Evolutionary conservation across 2,113 vertebrate species (phyloP).

Genomic region (Ptilonorhynchus violaceus): DNA sequence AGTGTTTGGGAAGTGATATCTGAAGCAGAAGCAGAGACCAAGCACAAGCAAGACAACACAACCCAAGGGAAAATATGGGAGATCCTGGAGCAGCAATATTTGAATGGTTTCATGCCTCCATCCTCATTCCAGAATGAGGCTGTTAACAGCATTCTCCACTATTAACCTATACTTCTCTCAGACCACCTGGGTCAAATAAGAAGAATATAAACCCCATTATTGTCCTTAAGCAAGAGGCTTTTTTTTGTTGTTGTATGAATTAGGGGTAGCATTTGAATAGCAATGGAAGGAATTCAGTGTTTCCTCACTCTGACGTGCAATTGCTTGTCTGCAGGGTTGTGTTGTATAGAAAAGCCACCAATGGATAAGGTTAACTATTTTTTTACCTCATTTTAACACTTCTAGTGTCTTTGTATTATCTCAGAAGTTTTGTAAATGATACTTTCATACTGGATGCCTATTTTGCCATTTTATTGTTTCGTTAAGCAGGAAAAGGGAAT

Average conservation of each 20-base stretch:
- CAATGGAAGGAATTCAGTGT: not conserved
- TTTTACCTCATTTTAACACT: not conserved
- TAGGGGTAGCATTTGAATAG: not conserved
- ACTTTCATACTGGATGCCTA: not conserved
- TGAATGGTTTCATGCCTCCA: not conserved
- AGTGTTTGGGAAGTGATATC: not conserved
- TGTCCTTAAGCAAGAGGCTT: not conserved
- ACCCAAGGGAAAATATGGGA: not conserved
- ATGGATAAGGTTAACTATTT: not conserved
- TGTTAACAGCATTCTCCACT: not conserved
- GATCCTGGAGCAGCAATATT: not conserved
- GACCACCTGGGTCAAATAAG: not conserved
- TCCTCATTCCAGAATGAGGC: not conserved
- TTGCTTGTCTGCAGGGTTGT: not conserved
- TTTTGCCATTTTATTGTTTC: not conserved
- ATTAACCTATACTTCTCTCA: not conserved
- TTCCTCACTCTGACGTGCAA: not conserved
- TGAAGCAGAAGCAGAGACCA: not conserved
- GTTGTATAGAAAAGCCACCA: not conserved
- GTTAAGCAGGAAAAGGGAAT: not conserved
- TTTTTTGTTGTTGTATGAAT: not conserved
- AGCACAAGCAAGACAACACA: not conserved
- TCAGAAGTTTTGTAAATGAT: not conserved
- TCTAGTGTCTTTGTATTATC: not conserved
- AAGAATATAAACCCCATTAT: not conserved